Evolutionary conservation across 2,113 vertebrate genomes (phyloP).

Genomic region (Ardeotis arabs): DNA sequence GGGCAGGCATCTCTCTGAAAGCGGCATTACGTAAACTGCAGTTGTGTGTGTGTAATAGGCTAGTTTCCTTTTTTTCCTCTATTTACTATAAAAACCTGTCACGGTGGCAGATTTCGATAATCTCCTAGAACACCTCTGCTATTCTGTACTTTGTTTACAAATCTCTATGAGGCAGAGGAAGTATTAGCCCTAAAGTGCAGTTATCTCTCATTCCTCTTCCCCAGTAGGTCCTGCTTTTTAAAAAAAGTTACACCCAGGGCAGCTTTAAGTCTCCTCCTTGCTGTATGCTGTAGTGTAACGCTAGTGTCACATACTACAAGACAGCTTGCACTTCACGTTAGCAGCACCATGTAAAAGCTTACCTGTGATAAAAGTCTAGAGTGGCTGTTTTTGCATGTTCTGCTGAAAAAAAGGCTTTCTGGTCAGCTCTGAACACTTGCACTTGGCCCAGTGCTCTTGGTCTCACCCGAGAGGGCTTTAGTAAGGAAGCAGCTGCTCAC

Average conservation of each 20-base stretch:
- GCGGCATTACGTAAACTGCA: neutral
- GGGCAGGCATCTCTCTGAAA: neutral
- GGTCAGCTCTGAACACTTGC: slow-evolving; percentile 36
- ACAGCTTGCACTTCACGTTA: slow-evolving; percentile 13
- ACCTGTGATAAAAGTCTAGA: slow-evolving; percentile 41
- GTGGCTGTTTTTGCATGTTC: slow-evolving; percentile 61
- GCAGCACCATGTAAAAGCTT: slow-evolving; percentile 40
- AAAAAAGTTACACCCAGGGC: neutral
- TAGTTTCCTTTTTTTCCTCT: neutral
- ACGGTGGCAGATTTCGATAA: neutral
- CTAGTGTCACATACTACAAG: slow-evolving; percentile 8
- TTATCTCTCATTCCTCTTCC: neutral
- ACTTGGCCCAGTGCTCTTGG: neutral
- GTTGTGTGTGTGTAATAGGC: slow-evolving; percentile 5
- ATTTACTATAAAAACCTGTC: neutral
- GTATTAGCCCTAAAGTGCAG: slow-evolving; percentile 1
- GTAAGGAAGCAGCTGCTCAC: neutral
- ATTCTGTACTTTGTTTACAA: slow-evolving; percentile 30
- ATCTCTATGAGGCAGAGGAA: slow-evolving; percentile 7
- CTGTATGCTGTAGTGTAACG: neutral
- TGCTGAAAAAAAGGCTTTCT: slow-evolving; percentile 57
- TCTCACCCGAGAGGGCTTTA: neutral
- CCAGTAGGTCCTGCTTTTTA: slow-evolving; percentile 40
- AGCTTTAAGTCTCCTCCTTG: neutral
- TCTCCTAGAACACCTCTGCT: neutral